Conservation (phyloP, 2,888 invertebrate species). For the Icerya purchasi region DNA sequence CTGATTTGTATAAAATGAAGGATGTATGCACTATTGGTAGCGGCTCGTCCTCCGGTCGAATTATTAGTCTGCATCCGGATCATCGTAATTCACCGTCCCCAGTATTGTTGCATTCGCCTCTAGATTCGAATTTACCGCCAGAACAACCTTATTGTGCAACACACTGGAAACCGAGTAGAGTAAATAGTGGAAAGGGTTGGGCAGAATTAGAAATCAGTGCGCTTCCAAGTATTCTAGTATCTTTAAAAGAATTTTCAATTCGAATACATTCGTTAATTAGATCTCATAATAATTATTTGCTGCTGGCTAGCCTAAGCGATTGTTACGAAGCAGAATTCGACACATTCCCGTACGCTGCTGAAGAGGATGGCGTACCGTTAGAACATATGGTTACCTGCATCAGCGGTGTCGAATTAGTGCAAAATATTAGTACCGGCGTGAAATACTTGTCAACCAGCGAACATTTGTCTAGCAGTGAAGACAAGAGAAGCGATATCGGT, state of each 20-base stretch:
- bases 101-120: conserved; percentile 2
- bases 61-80: conserved; percentile 40
- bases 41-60: conserved; percentile 38
- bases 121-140: neutral
- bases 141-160: conserved; percentile 13
- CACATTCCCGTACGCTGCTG: conserved; percentile 30
- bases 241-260: conserved; percentile 37
- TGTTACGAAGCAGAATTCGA: conserved; percentile 60
- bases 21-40: conserved; percentile 58
- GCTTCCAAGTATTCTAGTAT: conserved; percentile 35
- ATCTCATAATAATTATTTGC: conserved; percentile 53
- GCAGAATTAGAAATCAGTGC: conserved; percentile 45
- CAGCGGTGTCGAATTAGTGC: conserved; percentile 40
- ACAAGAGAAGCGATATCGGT: neutral
- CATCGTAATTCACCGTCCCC: conserved; percentile 35
- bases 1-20: conserved; percentile 47
- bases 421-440: conserved; percentile 18
- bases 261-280: conserved; percentile 45
- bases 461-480: neutral
- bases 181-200: conserved; percentile 38
- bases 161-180: conserved; percentile 13
- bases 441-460: conserved; percentile 13
- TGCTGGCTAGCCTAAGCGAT: conserved; percentile 54
- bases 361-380: conserved; percentile 55
- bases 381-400: conserved; percentile 77